phyloP scores from a whole-genome alignment of 2,113 vertebrate species.

The Ranitomeya variabilis region DNA sequence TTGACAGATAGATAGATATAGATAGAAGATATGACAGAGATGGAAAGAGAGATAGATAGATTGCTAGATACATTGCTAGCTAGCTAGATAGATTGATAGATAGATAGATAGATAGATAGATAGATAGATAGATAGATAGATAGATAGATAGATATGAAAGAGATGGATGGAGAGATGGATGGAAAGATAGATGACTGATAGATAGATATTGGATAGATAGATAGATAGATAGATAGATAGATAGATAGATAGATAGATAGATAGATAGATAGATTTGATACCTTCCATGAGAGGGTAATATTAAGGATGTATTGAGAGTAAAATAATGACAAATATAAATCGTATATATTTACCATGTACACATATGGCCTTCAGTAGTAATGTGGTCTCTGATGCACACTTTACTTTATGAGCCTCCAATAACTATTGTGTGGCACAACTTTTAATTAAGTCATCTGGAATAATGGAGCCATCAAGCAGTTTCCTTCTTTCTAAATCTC shows the following conservation, averaged over 20 bases:
- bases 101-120: neutral
- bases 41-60: too few species aligned
- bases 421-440: constrained; percentile 12
- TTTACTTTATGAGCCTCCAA: constrained; percentile 8
- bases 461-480: constrained; percentile 41
- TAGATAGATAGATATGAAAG: neutral
- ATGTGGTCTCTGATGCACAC: neutral
- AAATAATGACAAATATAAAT: neutral
- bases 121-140: neutral
- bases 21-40: too few species aligned
- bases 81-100: too few species aligned
- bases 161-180: too few species aligned
- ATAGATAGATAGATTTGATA: neutral
- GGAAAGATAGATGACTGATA: too few species aligned
- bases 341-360: neutral
- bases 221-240: neutral
- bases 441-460: constrained; percentile 44
- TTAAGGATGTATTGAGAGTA: neutral
- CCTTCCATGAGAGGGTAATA: too few species aligned
- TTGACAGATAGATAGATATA: too few species aligned
- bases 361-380: neutral
- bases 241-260: constrained; percentile 9
- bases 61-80: too few species aligned
- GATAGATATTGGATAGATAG: too few species aligned
- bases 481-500: constrained; percentile 22